Evolutionary conservation across 2,888 invertebrate species (phyloP).

Genomic region (Deroplatys truncata): DNA sequence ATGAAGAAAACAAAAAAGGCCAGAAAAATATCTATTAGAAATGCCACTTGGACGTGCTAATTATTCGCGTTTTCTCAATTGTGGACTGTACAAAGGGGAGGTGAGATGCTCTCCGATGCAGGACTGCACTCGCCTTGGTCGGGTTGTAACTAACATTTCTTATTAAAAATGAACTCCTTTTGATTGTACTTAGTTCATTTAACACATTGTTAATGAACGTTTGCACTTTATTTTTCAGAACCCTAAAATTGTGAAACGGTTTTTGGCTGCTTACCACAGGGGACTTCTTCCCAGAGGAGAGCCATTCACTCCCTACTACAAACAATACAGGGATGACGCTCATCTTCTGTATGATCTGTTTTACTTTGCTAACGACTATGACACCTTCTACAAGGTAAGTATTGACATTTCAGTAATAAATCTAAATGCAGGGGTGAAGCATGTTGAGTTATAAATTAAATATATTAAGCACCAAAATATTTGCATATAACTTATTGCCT

Average conservation of each 20-base stretch:
- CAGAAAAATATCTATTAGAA: no score
- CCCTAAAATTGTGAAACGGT: slow-evolving; percentile 38
- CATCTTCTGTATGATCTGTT: slow-evolving; percentile 52
- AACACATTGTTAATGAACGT: no score
- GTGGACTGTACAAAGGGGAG: no score
- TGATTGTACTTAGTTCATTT: no score
- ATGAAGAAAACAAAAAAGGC: no score
- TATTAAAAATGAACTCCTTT: no score
- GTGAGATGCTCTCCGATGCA: no score
- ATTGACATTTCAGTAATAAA: background rate
- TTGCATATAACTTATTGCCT: no score
- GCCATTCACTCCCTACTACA: slow-evolving; percentile 47
- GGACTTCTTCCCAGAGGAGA: slow-evolving; percentile 50
- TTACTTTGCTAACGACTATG: slow-evolving; percentile 57
- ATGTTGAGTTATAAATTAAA: background rate
- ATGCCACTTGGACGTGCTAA: no score
- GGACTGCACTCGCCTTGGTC: background rate
- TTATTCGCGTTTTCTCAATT: no score
- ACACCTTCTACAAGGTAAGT: slow-evolving; percentile 51
- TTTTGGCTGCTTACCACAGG: slow-evolving; percentile 37
- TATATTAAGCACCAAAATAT: no score
- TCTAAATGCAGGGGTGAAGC: background rate
- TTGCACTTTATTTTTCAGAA: slow-evolving; percentile 39
- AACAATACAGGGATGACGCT: slow-evolving; percentile 48
- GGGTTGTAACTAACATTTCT: background rate